Evolutionary conservation across 2,113 vertebrate species (phyloP), one percentile per base, ranked within the genome.

Genomic region (Sarotherodon lohbergeri): DNA sequence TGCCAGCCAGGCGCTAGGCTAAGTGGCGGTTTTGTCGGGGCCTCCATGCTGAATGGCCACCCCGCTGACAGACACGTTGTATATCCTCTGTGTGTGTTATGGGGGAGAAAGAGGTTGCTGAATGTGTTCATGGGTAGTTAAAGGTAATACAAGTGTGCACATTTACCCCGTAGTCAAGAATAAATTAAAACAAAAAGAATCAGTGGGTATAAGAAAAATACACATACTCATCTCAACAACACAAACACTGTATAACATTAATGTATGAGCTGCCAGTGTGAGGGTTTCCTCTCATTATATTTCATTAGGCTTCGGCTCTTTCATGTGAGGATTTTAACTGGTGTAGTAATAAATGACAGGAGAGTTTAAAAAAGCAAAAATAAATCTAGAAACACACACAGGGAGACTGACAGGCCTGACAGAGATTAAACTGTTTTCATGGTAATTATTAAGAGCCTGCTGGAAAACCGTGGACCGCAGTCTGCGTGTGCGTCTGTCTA

Each of bases 51-150:
- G 97, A 98, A 98, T 97, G 94, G 97, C 94, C 93, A 84, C 97
- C 96, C 97, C 96, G 97, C 96, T 98, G 98, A 98, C 97, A 98
- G 97, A 96, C 97, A 98, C 96, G 97, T 97, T 98, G 96, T 98
- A 97, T 97, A 97, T 97, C 96, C 96, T 95, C 90, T 96, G 94
- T 93, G 92, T 92, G 91, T 89, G 93, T 95, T 86, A 90, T 81
- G 84, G 82, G 83, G 66, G 81, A 88, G 90, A 87, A 92, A 68
- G 86, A 89, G 79, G 90, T 86, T 87, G 89, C 85, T 16, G 89
- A 83, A 92, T 86, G 89, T 91, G 88, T 82, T 88, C 86, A 76
- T 16, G 41, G 89, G 59, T 46, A 81, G 78, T 85, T 91, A 91
- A 92, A 91, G 29, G 82, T 24, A 17, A 86, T 57, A 82, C 84